These are phyloP conservation scores for Anodontia alba DNA, from an alignment of 2,888 invertebrate genomes.

Conservation along the genomic window DNA sequence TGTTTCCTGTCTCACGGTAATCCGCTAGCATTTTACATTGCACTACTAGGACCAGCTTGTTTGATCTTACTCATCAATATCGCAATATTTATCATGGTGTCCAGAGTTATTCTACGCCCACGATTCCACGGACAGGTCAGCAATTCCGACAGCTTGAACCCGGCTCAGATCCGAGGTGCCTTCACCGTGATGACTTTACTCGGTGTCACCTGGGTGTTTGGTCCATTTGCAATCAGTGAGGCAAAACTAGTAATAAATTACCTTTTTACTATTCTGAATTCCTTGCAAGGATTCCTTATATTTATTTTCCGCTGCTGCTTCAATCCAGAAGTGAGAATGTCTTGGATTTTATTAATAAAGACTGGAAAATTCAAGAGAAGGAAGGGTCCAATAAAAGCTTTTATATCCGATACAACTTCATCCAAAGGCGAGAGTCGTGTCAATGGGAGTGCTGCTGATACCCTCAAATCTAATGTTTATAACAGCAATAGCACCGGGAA, in stretches of 20 bases:
- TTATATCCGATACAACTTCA: constrained; percentile 67
- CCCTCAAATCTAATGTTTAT: constrained; percentile 55
- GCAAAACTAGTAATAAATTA: constrained; percentile 80
- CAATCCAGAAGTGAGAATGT: constrained; percentile 78
- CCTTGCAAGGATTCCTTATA: constrained; percentile 81
- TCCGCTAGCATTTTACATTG: constrained; percentile 84
- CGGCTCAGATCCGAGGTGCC: constrained; percentile 79
- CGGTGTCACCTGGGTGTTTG: constrained; percentile 82
- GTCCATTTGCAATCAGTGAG: constrained; percentile 79
- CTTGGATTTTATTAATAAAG: constrained; percentile 78
- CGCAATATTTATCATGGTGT: constrained; percentile 84
- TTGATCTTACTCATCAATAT: constrained; percentile 85
- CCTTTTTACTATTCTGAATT: constrained; percentile 80
- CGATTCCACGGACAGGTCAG: constrained; percentile 73
- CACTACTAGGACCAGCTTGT: constrained; percentile 85
- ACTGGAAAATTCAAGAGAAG: constrained; percentile 78
- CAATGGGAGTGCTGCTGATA: constrained; percentile 62
- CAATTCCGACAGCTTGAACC: constrained; percentile 62
- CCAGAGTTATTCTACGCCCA: constrained; percentile 78
- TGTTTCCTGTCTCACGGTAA: constrained; percentile 85
- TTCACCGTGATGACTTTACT: constrained; percentile 81
- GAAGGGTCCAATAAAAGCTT: constrained; percentile 73
- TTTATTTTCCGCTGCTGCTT: constrained; percentile 80
- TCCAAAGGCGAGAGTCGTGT: constrained; percentile 67
- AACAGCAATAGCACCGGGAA: constrained; percentile 59